These are phyloP conservation scores for Metridium senile DNA, from an alignment of 92 coral and sea anemone species.

Conservation along the genomic window DNA sequence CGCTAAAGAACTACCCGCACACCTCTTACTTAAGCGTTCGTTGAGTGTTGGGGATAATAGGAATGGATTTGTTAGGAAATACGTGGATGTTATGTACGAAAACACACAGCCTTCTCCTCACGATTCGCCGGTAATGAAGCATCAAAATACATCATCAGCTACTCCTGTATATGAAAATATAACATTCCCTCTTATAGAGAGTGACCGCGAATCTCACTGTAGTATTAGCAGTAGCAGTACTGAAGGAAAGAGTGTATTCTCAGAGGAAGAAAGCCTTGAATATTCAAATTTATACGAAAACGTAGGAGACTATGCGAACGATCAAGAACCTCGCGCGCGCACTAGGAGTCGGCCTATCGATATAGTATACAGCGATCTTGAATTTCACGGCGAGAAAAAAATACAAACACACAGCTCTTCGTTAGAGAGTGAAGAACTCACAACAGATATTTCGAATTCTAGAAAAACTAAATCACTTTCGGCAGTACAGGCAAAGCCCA, in stretches of 20 bases:
- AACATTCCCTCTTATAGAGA: slow-evolving; percentile 56
- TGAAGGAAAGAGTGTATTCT: slow-evolving; percentile 50
- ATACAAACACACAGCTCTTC: slow-evolving; percentile 42
- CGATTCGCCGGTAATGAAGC: slow-evolving; percentile 58
- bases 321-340: slow-evolving; percentile 39
- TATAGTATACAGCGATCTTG: slow-evolving; percentile 92
- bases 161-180: slow-evolving; percentile 69
- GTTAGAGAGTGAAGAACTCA: slow-evolving; percentile 1
- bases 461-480: slow-evolving; percentile 58
- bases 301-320: slow-evolving; percentile 37
- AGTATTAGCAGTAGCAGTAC: slow-evolving; percentile 60
- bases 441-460: background rate
- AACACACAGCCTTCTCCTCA: slow-evolving; percentile 41
- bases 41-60: slow-evolving; percentile 27
- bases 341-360: slow-evolving; percentile 78
- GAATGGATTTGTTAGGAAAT: slow-evolving; percentile 17
- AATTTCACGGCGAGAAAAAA: slow-evolving; percentile 49
- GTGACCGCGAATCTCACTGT: slow-evolving; percentile 66
- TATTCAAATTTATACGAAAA: slow-evolving; percentile 72
- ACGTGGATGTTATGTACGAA: slow-evolving; percentile 43
- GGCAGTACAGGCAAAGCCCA: slow-evolving; percentile 33
- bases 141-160: slow-evolving; percentile 40
- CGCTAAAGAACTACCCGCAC: slow-evolving; percentile 22
- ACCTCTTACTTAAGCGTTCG: slow-evolving; percentile 41
- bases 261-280: slow-evolving; percentile 53